Evolutionary conservation across 2,113 vertebrate genomes (phyloP).

Genomic region (Callopanchax toddi): DNA sequence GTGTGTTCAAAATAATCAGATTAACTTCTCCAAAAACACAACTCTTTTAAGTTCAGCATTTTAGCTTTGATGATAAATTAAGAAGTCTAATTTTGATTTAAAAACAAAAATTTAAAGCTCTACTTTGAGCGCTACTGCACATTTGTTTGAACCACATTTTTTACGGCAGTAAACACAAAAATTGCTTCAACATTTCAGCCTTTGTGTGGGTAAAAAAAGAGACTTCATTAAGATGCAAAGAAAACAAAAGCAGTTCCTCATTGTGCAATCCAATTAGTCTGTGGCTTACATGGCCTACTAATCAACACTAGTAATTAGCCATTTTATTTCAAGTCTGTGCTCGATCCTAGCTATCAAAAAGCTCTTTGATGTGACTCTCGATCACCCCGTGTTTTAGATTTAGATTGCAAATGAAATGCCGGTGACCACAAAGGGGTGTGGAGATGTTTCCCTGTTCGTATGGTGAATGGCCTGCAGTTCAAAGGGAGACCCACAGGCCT

Average conservation of each 20-base stretch:
- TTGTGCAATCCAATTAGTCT: constrained; percentile 69
- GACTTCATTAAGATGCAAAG: constrained; percentile 47
- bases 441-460: constrained; percentile 40
- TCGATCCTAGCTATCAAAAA: constrained; percentile 61
- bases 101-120: constrained; percentile 9
- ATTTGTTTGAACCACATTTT: constrained; percentile 22
- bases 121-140: constrained; percentile 8
- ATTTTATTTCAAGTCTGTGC: constrained; percentile 71
- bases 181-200: constrained; percentile 30
- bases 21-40: too few relatives aligned
- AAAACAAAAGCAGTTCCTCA: constrained; percentile 53
- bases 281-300: constrained; percentile 54
- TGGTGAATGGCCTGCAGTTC: constrained; percentile 58
- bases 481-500: constrained; percentile 56
- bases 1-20: too few relatives aligned
- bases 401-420: constrained; percentile 69
- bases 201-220: constrained; percentile 20
- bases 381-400: constrained; percentile 63
- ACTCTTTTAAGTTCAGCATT: too few relatives aligned
- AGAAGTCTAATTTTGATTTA: not conserved
- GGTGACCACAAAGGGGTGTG: constrained; percentile 50
- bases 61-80: too few relatives aligned
- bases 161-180: constrained; percentile 28
- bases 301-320: constrained; percentile 68
- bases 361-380: constrained; percentile 68